phyloP scores from a whole-genome alignment of 2,113 vertebrate species.

The Platichthys stellatus region DNA sequence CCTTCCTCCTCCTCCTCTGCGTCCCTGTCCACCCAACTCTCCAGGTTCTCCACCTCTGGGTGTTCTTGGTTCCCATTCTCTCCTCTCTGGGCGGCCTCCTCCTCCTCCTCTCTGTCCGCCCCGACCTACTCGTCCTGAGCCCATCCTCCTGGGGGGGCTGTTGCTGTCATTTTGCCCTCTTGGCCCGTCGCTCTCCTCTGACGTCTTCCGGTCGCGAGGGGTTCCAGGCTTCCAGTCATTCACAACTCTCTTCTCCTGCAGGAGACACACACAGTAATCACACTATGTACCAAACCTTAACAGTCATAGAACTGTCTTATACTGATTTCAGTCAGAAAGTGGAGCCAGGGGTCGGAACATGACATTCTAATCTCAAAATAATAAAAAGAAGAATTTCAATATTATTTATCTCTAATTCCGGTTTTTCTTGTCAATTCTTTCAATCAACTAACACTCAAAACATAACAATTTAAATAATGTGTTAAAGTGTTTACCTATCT shows the following conservation, averaged over 20 bases:
- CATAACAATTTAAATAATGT: too few relatives aligned
- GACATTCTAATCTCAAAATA: too few relatives aligned
- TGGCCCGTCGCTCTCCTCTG: constrained; percentile 66
- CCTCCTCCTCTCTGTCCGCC: constrained; percentile 68
- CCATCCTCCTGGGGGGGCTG: constrained; percentile 68
- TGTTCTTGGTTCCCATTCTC: constrained; percentile 49
- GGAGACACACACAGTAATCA: not conserved
- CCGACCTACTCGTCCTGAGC: constrained; percentile 66
- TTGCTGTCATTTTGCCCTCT: constrained; percentile 42
- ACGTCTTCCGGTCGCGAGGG: constrained; percentile 51
- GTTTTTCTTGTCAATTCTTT: too few relatives aligned
- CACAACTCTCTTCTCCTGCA: constrained; percentile 84
- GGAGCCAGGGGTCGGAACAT: too few relatives aligned
- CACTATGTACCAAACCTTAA: not conserved
- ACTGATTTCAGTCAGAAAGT: too few relatives aligned
- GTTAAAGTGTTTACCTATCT: too few relatives aligned
- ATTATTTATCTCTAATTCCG: too few relatives aligned
- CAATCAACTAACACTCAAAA: too few relatives aligned
- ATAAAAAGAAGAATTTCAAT: too few relatives aligned
- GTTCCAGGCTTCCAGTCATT: constrained; percentile 78
- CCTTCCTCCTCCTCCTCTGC: constrained; percentile 33
- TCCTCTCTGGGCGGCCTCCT: constrained; percentile 56
- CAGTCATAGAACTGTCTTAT: too few relatives aligned
- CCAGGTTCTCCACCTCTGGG: constrained; percentile 63
- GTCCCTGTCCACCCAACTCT: constrained; percentile 46